Conservation (phyloP, 2,888 invertebrate genomes). For the Leptopilina myrica region DNA sequence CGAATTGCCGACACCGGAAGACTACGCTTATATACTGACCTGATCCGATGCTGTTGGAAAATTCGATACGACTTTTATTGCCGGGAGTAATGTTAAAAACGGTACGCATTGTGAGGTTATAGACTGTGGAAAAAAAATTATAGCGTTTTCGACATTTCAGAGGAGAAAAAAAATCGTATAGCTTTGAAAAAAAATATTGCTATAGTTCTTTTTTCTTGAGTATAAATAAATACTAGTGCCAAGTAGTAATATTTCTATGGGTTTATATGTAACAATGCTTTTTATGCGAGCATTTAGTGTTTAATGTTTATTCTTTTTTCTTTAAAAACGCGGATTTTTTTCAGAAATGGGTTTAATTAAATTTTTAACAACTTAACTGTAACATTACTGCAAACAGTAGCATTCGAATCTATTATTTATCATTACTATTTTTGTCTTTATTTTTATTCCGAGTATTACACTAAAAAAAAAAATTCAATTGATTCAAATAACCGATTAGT, state of each 20-base stretch:
- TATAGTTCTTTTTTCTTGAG: background rate
- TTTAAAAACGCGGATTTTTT: too few relatives aligned
- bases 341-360: too few relatives aligned
- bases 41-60: slow-evolving; percentile 25
- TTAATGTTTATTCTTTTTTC: too few relatives aligned
- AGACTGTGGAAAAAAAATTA: slow-evolving; percentile 6
- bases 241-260: background rate
- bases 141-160: background rate
- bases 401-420: background rate
- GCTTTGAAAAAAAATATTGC: background rate
- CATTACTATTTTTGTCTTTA: background rate
- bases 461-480: too few relatives aligned
- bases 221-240: background rate
- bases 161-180: background rate
- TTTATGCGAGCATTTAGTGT: too few relatives aligned
- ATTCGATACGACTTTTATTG: slow-evolving; percentile 27
- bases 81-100: slow-evolving; percentile 7
- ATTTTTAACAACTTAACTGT: too few relatives aligned
- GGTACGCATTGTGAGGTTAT: background rate
- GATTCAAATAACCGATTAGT: too few relatives aligned
- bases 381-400: too few relatives aligned
- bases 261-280: background rate
- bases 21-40: slow-evolving; percentile 31
- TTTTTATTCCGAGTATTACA: too few relatives aligned
- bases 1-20: slow-evolving; percentile 25